Conservation (phyloP, 2,113 vertebrate genomes). For the Toxostoma redivivum region DNA sequence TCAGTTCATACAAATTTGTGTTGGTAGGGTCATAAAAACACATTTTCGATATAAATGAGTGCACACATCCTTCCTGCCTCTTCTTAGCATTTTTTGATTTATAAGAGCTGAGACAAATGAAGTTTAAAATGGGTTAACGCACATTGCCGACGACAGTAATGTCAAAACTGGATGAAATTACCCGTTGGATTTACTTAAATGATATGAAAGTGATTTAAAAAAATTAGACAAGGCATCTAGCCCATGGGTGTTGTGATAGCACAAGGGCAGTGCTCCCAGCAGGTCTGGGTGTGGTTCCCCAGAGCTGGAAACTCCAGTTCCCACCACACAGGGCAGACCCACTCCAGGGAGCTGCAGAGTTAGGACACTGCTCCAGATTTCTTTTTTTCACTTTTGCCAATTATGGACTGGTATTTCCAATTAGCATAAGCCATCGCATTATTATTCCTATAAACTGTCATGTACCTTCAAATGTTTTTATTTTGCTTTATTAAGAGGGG, state of each 20-base stretch:
- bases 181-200: not conserved
- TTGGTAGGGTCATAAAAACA: not conserved
- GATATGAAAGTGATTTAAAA: not conserved
- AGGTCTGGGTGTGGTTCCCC: not conserved
- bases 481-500: not conserved
- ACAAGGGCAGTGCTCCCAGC: not conserved
- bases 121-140: not conserved
- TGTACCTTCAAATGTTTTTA: not conserved
- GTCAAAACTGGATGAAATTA: not conserved
- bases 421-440: not conserved
- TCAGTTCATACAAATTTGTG: not conserved
- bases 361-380: not conserved
- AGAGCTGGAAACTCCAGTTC: not conserved
- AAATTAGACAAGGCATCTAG: not conserved
- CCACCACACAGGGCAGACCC: not conserved
- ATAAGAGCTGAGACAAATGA: not conserved
- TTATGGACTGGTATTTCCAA: not conserved
- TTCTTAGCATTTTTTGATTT: not conserved
- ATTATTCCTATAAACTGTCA: not conserved
- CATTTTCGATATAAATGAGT: not conserved
- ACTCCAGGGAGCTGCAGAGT: not conserved
- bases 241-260: not conserved
- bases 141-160: not conserved
- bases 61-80: not conserved
- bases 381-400: not conserved